phyloP scores from a whole-genome alignment of 2,113 vertebrate genomes.

The Plecotus auritus region DNA sequence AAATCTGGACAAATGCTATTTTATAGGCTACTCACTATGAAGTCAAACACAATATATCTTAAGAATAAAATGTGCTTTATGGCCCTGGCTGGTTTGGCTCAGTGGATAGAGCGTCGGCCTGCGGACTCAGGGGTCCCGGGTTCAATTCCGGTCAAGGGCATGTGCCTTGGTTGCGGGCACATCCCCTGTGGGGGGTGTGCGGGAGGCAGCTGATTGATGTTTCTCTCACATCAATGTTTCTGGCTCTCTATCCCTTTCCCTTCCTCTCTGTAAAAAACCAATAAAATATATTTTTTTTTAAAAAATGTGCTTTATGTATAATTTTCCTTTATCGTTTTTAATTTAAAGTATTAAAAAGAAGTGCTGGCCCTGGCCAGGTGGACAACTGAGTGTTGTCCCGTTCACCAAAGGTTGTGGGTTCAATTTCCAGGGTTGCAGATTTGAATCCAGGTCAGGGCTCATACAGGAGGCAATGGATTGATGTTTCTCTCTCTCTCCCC shows the following conservation, averaged over 20 bases:
- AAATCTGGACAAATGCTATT: constrained; percentile 52
- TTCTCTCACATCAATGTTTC: no score
- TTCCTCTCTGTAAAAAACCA: no score
- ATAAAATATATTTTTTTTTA: no score
- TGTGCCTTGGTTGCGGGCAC: no score
- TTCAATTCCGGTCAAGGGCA: no score
- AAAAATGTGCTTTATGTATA: constrained; percentile 45
- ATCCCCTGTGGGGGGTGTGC: no score
- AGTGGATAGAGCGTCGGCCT: no score
- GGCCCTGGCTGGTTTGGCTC: no score
- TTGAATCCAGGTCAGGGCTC: neutral
- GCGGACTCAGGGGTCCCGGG: no score
- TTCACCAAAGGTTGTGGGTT: neutral
- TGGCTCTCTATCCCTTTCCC: no score
- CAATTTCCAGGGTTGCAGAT: neutral
- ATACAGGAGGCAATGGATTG: neutral
- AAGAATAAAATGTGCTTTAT: constrained; percentile 59
- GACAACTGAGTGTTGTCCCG: neutral
- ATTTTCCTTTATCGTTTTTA: neutral
- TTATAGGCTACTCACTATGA: constrained; percentile 31
- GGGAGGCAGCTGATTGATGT: no score
- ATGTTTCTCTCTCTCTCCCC: neutral
- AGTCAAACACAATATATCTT: constrained; percentile 34
- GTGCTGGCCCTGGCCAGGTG: neutral
- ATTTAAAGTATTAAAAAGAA: constrained; percentile 5